phyloP scores from a whole-genome alignment of 2,888 invertebrate species.

The Creontiades dilutus region DNA sequence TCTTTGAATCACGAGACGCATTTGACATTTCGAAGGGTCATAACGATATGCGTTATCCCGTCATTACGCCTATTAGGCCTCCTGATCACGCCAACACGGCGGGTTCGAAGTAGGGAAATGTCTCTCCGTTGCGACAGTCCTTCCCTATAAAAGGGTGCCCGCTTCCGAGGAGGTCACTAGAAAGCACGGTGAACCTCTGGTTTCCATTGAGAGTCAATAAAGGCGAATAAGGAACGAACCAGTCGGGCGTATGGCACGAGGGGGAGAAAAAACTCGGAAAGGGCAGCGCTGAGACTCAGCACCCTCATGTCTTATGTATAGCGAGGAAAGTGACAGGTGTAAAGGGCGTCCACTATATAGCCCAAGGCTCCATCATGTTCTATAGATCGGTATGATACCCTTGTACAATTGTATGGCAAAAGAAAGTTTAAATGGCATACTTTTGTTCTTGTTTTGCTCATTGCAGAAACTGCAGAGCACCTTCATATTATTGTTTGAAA shows the following conservation, averaged over 20 bases:
- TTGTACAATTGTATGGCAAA: too few species aligned
- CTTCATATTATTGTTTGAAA: too few species aligned
- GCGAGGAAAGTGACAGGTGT: conserved; percentile 21
- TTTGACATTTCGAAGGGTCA: too few species aligned
- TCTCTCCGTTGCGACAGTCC: not conserved
- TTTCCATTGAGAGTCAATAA: conserved; percentile 22
- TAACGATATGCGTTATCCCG: too few species aligned
- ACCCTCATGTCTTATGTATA: conserved; percentile 21
- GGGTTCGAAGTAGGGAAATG: not conserved
- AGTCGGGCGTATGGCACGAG: conserved; percentile 4
- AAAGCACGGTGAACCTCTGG: conserved; percentile 3
- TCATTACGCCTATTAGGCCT: not conserved
- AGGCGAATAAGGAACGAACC: conserved; percentile 28
- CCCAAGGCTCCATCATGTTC: not conserved
- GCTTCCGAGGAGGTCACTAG: conserved; percentile 1
- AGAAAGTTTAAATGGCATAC: too few species aligned
- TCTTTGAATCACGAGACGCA: too few species aligned
- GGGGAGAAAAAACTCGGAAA: not conserved
- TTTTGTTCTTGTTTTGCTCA: too few species aligned
- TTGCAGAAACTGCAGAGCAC: too few species aligned
- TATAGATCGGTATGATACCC: not conserved
- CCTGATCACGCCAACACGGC: not conserved
- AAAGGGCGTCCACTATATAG: conserved; percentile 9
- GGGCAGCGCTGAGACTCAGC: not conserved
- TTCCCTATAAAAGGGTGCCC: not conserved